A percentile compares a stretch with the other conserved stretches of the same genome.
Conservation (phyloP, 2,888 invertebrate species). For the Smittia sp. region DNA sequence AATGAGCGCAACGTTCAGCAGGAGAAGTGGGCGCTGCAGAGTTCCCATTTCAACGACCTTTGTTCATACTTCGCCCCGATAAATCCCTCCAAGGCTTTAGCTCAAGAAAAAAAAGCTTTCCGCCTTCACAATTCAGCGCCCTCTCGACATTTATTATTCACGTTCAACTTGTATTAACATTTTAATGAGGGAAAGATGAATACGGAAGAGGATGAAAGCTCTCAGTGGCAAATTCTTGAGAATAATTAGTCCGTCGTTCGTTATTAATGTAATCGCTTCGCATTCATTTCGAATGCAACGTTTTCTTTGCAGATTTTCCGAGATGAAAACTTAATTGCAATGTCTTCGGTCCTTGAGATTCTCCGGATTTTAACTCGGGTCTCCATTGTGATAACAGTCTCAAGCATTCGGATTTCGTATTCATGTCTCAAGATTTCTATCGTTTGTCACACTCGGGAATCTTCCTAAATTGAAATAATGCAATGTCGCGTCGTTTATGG, state of each 20-base stretch:
- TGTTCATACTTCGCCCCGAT: not conserved
- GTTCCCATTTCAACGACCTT: not conserved
- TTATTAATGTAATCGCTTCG: not conserved
- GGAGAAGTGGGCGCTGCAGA: not conserved
- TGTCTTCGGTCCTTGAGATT: too few relatives aligned
- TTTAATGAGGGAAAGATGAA: constrained; percentile 29
- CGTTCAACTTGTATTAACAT: constrained; percentile 29
- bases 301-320: too few relatives aligned
- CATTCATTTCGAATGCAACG: too few relatives aligned
- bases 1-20: not conserved
- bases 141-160: not conserved
- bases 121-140: not conserved
- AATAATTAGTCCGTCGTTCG: constrained; percentile 26
- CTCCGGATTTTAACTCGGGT: too few relatives aligned
- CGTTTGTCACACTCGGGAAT: too few relatives aligned
- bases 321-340: too few relatives aligned
- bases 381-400: too few relatives aligned
- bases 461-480: too few relatives aligned
- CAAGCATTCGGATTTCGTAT: too few relatives aligned
- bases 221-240: not conserved
- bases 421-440: too few relatives aligned
- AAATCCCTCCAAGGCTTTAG: too few relatives aligned
- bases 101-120: not conserved
- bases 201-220: not conserved
- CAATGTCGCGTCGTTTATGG: too few relatives aligned